phyloP scores from a whole-genome alignment of 2,888 invertebrate genomes.

The Cataglyphis albicans region DNA sequence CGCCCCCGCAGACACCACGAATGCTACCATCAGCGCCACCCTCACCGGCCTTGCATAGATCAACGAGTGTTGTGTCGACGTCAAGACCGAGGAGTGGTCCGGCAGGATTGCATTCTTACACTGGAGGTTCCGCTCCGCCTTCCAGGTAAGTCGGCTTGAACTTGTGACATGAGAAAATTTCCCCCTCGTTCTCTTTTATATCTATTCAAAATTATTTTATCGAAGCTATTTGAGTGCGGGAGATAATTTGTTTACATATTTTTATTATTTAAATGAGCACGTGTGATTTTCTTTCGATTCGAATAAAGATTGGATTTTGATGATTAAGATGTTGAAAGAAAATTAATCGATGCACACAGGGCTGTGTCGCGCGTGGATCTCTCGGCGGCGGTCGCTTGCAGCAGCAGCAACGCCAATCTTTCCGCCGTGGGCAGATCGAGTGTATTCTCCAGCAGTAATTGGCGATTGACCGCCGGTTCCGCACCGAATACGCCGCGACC shows the following conservation, averaged over 20 bases:
- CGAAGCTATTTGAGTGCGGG: neutral
- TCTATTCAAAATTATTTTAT: slow-evolving; percentile 7
- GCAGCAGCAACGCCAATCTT: slow-evolving; percentile 88
- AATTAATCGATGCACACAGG: slow-evolving; percentile 67
- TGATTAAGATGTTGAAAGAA: neutral
- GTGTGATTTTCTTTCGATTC: neutral
- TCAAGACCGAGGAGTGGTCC: slow-evolving; percentile 91
- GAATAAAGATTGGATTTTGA: neutral
- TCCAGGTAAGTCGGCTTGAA: slow-evolving; percentile 87
- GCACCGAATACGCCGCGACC: slow-evolving; percentile 91
- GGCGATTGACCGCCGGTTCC: slow-evolving; percentile 89
- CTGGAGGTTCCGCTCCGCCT: slow-evolving; percentile 91
- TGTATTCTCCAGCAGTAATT: slow-evolving; percentile 85
- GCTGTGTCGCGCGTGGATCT: slow-evolving; percentile 91
- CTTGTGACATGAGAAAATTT: neutral
- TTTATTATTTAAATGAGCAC: neutral
- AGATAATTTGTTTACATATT: neutral
- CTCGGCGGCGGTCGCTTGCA: slow-evolving; percentile 88
- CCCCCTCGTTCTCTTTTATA: neutral
- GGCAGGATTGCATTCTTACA: slow-evolving; percentile 92
- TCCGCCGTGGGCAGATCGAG: slow-evolving; percentile 79
- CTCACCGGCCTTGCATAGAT: slow-evolving; percentile 86
- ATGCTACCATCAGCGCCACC: slow-evolving; percentile 84
- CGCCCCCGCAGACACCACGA: slow-evolving; percentile 85
- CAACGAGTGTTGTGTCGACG: slow-evolving; percentile 84